phyloP scores from a whole-genome alignment of 1,140 invertebrate genomes.

The Venustaconcha ellipsiformis region DNA sequence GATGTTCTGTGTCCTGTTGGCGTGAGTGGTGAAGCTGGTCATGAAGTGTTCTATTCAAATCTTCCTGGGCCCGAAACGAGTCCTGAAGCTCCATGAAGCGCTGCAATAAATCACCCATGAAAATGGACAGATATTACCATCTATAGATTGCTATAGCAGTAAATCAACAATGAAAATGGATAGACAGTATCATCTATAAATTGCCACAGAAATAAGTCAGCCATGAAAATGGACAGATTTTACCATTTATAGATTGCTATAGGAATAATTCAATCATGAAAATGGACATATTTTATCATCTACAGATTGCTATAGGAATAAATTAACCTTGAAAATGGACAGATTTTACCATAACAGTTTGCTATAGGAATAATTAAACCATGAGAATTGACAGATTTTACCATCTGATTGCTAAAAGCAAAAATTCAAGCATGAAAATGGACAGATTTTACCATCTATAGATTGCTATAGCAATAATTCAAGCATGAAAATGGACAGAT shows the following conservation, averaged over 20 bases:
- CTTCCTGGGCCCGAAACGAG: conserved; percentile 46
- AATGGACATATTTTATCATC: background rate
- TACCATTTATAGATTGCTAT: background rate
- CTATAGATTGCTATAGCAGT: background rate
- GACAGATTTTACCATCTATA: background rate
- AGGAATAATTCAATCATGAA: background rate
- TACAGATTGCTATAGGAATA: conserved; percentile 10
- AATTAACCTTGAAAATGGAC: background rate
- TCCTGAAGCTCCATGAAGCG: conserved; percentile 53
- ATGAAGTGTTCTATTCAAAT: conserved; percentile 52
- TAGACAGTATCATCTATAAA: background rate
- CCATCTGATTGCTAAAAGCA: background rate
- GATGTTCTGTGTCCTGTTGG: conserved; percentile 45
- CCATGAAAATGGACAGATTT: background rate
- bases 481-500: background rate
- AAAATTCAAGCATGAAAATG: background rate
- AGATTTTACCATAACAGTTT: background rate
- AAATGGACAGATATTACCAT: background rate
- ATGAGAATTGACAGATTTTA: background rate
- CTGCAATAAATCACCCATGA: conserved; percentile 37
- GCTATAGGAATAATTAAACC: background rate
- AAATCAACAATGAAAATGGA: background rate
- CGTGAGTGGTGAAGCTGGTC: conserved; percentile 53
- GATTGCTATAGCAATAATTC: background rate
- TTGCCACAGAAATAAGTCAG: conserved; percentile 1